These are phyloP conservation scores for Leptarthrus brevirostris DNA, from an alignment of 2,888 invertebrate genomes.

Conservation along the genomic window DNA sequence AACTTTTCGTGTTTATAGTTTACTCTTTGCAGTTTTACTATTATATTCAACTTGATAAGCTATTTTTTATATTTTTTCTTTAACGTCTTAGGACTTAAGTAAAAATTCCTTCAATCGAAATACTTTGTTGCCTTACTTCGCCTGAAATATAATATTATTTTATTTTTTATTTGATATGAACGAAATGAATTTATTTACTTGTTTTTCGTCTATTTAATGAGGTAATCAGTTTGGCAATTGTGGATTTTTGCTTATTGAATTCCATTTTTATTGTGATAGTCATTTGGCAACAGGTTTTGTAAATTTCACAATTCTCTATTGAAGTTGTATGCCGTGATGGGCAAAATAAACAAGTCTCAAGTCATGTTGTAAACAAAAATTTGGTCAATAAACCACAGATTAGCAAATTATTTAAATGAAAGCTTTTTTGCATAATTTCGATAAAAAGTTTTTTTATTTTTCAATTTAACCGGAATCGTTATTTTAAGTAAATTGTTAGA, in stretches of 20 bases:
- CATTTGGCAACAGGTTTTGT: slow-evolving; percentile 19
- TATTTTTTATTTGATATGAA: slow-evolving; percentile 33
- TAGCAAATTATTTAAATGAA: too few relatives aligned
- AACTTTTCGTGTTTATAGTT: slow-evolving; percentile 24
- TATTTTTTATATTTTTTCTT: slow-evolving; percentile 4
- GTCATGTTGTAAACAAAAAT: neutral
- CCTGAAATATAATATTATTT: too few relatives aligned
- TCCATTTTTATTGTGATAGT: slow-evolving; percentile 17
- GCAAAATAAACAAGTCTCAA: too few relatives aligned
- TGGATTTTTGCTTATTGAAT: slow-evolving; percentile 16
- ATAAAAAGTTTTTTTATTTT: too few relatives aligned
- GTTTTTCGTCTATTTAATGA: slow-evolving; percentile 6
- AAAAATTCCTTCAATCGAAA: slow-evolving; percentile 20
- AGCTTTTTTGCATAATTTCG: too few relatives aligned
- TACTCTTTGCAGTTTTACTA: slow-evolving; percentile 27
- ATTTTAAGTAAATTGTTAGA: slow-evolving; percentile 1
- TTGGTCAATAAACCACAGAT: slow-evolving; percentile 2
- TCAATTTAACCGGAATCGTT: too few relatives aligned
- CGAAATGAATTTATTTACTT: slow-evolving; percentile 6
- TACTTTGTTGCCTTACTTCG: slow-evolving; percentile 8
- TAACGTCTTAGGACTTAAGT: slow-evolving; percentile 22
- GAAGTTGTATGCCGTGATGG: too few relatives aligned
- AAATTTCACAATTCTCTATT: neutral
- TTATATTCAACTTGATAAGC: slow-evolving; percentile 40
- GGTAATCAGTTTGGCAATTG: slow-evolving; percentile 37